Conservation (phyloP, 2,888 invertebrate genomes). For the Platycheirus rosarum region DNA sequence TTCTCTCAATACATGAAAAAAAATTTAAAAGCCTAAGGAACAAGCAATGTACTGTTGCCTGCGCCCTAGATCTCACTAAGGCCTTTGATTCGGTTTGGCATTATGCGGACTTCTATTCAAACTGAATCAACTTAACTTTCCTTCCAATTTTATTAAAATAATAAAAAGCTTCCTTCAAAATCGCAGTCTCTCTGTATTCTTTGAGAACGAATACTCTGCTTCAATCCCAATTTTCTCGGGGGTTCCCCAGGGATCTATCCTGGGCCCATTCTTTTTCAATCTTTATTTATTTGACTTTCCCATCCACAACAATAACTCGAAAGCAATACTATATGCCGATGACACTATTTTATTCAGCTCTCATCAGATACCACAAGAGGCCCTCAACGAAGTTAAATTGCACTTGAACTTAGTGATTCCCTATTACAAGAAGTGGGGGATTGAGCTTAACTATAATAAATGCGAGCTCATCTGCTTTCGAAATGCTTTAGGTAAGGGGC, state of each 20-base stretch:
- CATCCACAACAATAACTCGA: not conserved
- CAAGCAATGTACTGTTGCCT: not conserved
- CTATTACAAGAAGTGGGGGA: too few relatives aligned
- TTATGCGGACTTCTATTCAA: not conserved
- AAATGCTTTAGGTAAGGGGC: too few relatives aligned
- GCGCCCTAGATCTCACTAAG: not conserved
- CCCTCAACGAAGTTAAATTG: too few relatives aligned
- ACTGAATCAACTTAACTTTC: not conserved
- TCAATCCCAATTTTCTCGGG: not conserved
- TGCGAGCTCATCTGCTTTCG: too few relatives aligned
- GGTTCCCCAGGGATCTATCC: not conserved
- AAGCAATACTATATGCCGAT: too few relatives aligned
- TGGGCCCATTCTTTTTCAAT: not conserved
- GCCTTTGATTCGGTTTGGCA: not conserved
- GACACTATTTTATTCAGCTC: not conserved
- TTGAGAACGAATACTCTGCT: not conserved
- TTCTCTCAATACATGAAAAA: not conserved
- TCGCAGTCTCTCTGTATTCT: not conserved
- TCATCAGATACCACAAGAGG: not conserved
- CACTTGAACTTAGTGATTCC: too few relatives aligned
- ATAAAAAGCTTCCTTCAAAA: not conserved
- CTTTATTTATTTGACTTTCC: too few relatives aligned
- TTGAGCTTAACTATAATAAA: too few relatives aligned
- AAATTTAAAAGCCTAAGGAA: not conserved
- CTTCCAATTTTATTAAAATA: not conserved